Conservation (phyloP, 2,113 vertebrate species). For the Chlorodrepanis virens region DNA sequence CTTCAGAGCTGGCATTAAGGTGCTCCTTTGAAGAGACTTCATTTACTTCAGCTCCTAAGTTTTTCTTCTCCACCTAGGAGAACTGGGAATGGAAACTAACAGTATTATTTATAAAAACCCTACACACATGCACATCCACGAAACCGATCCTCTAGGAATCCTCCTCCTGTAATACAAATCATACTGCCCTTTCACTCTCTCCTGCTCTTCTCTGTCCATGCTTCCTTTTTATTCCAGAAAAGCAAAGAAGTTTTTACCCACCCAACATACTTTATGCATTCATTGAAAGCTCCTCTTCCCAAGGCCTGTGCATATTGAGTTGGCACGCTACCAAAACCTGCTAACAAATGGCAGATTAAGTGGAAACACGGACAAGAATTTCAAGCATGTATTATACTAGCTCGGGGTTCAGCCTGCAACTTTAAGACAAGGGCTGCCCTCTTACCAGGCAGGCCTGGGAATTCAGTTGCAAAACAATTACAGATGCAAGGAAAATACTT, state of each 20-base stretch:
- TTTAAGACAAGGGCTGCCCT: not conserved
- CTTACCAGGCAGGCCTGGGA: constrained; percentile 42
- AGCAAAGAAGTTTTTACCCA: not conserved
- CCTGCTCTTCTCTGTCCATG: accelerated
- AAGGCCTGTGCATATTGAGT: not conserved
- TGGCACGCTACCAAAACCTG: constrained; percentile 36
- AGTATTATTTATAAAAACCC: not conserved
- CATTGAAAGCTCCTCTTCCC: constrained; percentile 20
- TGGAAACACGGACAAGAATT: constrained; percentile 62
- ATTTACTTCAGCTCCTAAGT: not conserved
- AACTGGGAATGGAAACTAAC: not conserved
- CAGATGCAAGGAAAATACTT: constrained; percentile 30
- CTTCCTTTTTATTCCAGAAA: not conserved
- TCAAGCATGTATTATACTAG: constrained; percentile 64
- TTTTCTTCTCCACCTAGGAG: not conserved
- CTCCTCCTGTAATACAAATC: not conserved
- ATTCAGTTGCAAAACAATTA: constrained; percentile 36
- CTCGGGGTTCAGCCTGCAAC: not conserved
- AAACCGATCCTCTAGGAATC: not conserved
- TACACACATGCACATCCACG: not conserved
- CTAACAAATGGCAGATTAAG: constrained; percentile 69
- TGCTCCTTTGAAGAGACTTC: not conserved
- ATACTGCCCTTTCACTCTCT: not conserved
- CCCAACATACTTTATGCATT: not conserved
- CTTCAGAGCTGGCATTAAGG: not conserved